Evolutionary conservation across 2,797 vertebrate species (phyloP).

Genomic region (Phoebastria nigripes): DNA sequence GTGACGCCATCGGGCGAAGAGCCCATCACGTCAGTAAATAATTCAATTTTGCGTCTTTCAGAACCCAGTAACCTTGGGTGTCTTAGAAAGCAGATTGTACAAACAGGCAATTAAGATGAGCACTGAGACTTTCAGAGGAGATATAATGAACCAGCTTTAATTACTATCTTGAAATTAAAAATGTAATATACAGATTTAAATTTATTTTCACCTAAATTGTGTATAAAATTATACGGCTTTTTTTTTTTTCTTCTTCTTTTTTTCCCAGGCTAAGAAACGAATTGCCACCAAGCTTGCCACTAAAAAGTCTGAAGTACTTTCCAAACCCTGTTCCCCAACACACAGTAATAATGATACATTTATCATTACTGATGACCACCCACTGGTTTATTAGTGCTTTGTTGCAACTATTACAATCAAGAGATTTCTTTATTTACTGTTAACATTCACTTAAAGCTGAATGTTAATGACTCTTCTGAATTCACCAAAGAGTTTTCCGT

Average conservation of each 20-base stretch:
- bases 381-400: slow-evolving; percentile 83
- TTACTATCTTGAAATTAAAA: slow-evolving; percentile 80
- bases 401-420: slow-evolving; percentile 81
- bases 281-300: slow-evolving; percentile 72
- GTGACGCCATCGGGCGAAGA: slow-evolving; percentile 46
- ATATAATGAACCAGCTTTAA: slow-evolving; percentile 77
- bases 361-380: slow-evolving; percentile 84
- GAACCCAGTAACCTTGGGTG: slow-evolving; percentile 75
- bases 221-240: slow-evolving; percentile 72
- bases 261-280: slow-evolving; percentile 66
- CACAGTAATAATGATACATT: slow-evolving; percentile 78
- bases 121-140: slow-evolving; percentile 75
- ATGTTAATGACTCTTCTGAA: slow-evolving; percentile 82
- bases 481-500: slow-evolving; percentile 76
- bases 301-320: slow-evolving; percentile 76
- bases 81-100: slow-evolving; percentile 78
- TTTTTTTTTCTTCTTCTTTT: background rate
- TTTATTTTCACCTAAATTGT: slow-evolving; percentile 77
- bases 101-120: slow-evolving; percentile 76
- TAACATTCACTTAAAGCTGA: slow-evolving; percentile 84
- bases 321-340: slow-evolving; percentile 72
- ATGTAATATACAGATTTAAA: slow-evolving; percentile 76
- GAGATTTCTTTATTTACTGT: slow-evolving; percentile 85
- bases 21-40: slow-evolving; percentile 72
- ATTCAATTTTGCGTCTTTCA: slow-evolving; percentile 72